Percentiles rank a stretch among this genome's conserved stretches.
phyloP scores from a whole-genome alignment of 1,140 invertebrate species.

The Lordiphosa clarofinis region DNA sequence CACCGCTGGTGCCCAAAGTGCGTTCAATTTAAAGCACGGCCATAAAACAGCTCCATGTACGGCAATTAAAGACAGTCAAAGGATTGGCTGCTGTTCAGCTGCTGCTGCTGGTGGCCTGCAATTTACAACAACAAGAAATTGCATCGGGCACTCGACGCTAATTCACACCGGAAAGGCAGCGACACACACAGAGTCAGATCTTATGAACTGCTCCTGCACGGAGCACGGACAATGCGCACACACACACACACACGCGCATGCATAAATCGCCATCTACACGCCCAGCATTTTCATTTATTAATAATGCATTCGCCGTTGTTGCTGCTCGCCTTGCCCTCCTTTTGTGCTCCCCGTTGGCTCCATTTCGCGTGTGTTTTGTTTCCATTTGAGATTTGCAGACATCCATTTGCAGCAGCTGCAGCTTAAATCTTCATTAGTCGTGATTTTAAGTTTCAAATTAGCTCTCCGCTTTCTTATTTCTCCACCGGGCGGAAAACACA shows the following conservation, averaged over 20 bases:
- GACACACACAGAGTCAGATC: conserved; percentile 41
- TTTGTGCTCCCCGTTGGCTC: conserved; percentile 1
- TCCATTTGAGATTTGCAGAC: conserved; percentile 18
- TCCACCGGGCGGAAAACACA: neutral
- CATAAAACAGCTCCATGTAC: conserved; percentile 36
- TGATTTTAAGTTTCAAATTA: conserved; percentile 12
- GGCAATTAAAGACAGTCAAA: conserved; percentile 55
- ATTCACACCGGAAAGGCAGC: conserved; percentile 63
- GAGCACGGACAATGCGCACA: conserved; percentile 22
- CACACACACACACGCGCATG: neutral
- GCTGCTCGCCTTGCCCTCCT: conserved; percentile 36
- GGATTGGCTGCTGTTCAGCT: neutral
- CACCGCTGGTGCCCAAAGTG: conserved; percentile 36
- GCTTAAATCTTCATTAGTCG: conserved; percentile 23
- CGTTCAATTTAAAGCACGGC: conserved; percentile 39
- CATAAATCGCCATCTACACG: conserved; percentile 16
- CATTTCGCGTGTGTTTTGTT: conserved; percentile 7
- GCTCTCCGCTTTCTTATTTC: neutral
- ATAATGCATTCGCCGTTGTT: conserved; percentile 19
- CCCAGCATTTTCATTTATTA: conserved; percentile 6
- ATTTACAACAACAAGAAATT: conserved; percentile 70
- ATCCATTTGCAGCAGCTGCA: conserved; percentile 11
- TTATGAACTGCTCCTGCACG: conserved; percentile 49
- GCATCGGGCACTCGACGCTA: conserved; percentile 64
- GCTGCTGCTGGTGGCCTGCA: conserved; percentile 22